Conservation (phyloP, 2,888 invertebrate genomes). For the Hedychridium roseum region DNA sequence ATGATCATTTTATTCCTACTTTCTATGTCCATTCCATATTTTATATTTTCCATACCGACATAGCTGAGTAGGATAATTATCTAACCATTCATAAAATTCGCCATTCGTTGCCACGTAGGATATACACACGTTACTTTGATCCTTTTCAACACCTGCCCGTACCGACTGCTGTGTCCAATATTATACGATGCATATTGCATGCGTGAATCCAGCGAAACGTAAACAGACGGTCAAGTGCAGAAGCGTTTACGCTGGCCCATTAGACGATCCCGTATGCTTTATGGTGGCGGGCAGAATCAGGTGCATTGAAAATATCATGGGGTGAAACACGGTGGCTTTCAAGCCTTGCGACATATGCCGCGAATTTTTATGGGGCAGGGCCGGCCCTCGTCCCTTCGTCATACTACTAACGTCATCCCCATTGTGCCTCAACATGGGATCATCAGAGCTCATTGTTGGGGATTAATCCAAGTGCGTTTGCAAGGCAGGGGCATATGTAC, state of each 20-base stretch:
- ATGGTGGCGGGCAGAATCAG: constrained; percentile 28
- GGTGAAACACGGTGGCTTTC: constrained; percentile 20
- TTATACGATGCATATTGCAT: too few relatives aligned
- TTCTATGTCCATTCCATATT: too few relatives aligned
- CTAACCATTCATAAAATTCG: too few relatives aligned
- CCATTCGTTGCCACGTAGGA: too few relatives aligned
- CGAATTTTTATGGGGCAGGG: constrained; percentile 36
- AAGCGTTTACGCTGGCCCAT: background rate
- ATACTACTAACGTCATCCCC: constrained; percentile 32
- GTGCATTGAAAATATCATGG: constrained; percentile 35
- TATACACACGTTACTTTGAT: too few relatives aligned
- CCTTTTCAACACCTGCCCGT: too few relatives aligned
- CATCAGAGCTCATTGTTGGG: constrained; percentile 55
- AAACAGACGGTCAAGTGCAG: background rate
- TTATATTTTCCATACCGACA: too few relatives aligned
- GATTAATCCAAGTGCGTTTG: constrained; percentile 57
- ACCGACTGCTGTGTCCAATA: too few relatives aligned
- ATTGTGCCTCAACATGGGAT: constrained; percentile 50
- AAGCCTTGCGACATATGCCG: constrained; percentile 36
- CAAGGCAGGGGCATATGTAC: too few relatives aligned
- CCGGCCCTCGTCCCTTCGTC: constrained; percentile 5
- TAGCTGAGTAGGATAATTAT: too few relatives aligned
- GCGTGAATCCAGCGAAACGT: background rate
- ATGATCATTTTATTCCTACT: too few relatives aligned
- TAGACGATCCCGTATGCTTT: constrained; percentile 22